Evolutionary conservation across 2,113 vertebrate genomes (phyloP).

Genomic region (Cnemophilus loriae): DNA sequence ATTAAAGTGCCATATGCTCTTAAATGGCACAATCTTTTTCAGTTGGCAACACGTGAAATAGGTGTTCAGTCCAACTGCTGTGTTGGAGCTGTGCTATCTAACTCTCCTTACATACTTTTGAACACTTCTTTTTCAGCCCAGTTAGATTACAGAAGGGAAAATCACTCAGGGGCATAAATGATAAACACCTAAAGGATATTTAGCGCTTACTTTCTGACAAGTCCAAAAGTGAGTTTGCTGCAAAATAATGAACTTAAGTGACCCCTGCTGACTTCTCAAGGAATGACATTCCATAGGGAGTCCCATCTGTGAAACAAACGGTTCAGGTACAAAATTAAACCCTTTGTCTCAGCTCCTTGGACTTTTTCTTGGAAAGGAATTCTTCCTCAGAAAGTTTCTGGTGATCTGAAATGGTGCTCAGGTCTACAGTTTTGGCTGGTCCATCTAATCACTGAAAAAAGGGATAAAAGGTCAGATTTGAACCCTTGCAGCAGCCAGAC

Average conservation of each 20-base stretch:
- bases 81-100: neutral
- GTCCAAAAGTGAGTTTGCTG: constrained; percentile 21
- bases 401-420: neutral
- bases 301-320: neutral
- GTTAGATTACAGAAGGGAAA: neutral
- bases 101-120: neutral
- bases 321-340: neutral
- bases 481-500: neutral
- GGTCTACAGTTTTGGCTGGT: neutral
- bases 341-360: neutral
- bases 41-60: neutral
- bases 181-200: neutral
- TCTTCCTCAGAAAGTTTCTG: neutral
- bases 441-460: neutral
- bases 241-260: constrained; percentile 41
- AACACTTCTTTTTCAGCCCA: neutral
- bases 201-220: neutral
- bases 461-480: neutral
- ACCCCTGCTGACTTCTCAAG: constrained; percentile 34
- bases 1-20: neutral
- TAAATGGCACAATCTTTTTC: neutral
- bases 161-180: neutral
- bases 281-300: constrained; percentile 34
- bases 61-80: neutral
- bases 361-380: neutral